phyloP scores from a whole-genome alignment of 2,113 vertebrate species.

The Mixornis gularis region DNA sequence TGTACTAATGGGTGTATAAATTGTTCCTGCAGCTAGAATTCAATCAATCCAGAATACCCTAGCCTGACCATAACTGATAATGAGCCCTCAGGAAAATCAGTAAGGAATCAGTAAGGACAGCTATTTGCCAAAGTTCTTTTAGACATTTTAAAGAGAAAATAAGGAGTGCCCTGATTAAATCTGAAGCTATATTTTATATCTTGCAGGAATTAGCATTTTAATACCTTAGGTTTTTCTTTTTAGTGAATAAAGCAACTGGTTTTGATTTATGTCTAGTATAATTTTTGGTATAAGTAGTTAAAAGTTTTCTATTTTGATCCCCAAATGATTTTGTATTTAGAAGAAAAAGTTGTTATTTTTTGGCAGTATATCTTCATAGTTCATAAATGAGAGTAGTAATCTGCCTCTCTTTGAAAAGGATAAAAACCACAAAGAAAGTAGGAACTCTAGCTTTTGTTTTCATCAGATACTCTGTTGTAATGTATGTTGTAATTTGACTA shows the following conservation, averaged over 20 bases:
- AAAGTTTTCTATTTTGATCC: neutral
- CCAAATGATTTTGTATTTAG: neutral
- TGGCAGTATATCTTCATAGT: neutral
- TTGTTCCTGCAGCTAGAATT: constrained; percentile 6
- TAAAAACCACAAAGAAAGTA: neutral
- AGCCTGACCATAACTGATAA: neutral
- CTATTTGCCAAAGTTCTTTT: neutral
- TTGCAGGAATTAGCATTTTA: neutral
- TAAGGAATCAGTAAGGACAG: neutral
- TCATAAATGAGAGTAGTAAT: neutral
- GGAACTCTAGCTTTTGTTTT: neutral
- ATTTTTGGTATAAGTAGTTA: neutral
- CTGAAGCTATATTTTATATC: neutral
- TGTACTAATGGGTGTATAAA: neutral
- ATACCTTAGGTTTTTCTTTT: neutral
- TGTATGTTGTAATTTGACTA: neutral
- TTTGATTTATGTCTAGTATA: neutral
- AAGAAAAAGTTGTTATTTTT: neutral
- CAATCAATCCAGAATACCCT: neutral
- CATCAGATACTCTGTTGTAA: neutral
- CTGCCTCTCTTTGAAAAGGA: neutral
- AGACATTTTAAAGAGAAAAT: neutral
- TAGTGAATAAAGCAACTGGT: neutral
- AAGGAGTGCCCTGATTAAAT: neutral
- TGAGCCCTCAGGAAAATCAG: constrained; percentile 4